These are phyloP conservation scores for Papilio dardanus DNA, from an alignment of 1,140 invertebrate species.

Conservation along the genomic window DNA sequence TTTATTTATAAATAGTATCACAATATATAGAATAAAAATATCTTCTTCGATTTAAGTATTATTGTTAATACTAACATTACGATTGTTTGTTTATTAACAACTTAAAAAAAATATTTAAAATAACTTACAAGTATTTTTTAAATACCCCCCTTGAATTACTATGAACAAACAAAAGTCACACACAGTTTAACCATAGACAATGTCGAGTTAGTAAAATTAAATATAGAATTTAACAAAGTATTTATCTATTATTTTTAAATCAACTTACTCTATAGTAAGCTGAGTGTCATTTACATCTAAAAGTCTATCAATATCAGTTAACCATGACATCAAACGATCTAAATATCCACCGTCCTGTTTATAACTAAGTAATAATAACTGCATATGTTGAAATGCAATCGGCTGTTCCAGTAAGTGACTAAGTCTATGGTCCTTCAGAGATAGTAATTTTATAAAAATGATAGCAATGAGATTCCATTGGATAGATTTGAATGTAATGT, in stretches of 20 bases:
- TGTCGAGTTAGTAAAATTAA: no score
- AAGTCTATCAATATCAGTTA: slow-evolving; percentile 79
- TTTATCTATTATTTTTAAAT: slow-evolving; percentile 3
- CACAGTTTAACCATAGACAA: no score
- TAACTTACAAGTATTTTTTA: not conserved
- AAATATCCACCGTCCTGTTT: slow-evolving; percentile 81
- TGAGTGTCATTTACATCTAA: slow-evolving; percentile 71
- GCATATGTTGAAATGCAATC: slow-evolving; percentile 74
- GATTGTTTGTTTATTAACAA: no score
- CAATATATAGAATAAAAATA: no score
- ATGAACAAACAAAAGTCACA: no score
- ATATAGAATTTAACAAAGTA: no score
- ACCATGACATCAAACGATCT: slow-evolving; percentile 79
- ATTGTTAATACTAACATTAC: no score
- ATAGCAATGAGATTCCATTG: slow-evolving; percentile 83
- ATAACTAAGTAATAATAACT: slow-evolving; percentile 80
- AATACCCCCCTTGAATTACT: no score
- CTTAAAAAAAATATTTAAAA: no score
- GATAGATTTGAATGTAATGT: slow-evolving; percentile 83
- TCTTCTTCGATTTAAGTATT: no score
- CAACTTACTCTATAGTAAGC: slow-evolving; percentile 55
- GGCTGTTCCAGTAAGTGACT: slow-evolving; percentile 64
- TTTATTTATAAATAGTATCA: not conserved
- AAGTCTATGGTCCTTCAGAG: slow-evolving; percentile 71
- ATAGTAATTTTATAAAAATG: slow-evolving; percentile 81